Percentiles rank a stretch among this genome's conserved stretches.
These are phyloP conservation scores for Paragorgia papillata DNA, from an alignment of 92 coral and sea anemone genomes.

Conservation along the genomic window DNA sequence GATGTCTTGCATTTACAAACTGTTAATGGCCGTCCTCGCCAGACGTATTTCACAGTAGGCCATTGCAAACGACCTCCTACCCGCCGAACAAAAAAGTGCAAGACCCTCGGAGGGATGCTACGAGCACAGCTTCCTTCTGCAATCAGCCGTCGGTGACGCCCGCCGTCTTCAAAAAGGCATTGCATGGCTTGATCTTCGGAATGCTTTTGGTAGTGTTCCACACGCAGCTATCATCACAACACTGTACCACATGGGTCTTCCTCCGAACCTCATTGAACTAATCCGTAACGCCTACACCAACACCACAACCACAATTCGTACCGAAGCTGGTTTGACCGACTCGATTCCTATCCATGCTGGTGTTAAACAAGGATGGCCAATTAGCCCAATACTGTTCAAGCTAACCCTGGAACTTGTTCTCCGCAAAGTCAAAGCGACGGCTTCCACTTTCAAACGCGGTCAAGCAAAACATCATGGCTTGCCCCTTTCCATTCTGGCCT, in stretches of 20 bases:
- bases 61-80: not conserved
- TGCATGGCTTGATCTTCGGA: constrained; percentile 6
- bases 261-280: too few species aligned
- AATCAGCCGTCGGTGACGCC: too few species aligned
- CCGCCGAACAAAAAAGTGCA: not conserved
- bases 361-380: constrained; percentile 7
- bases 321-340: not conserved
- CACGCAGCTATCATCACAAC: too few species aligned
- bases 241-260: too few species aligned
- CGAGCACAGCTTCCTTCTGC: too few species aligned
- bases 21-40: constrained; percentile 9
- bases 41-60: not conserved
- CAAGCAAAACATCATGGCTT: constrained; percentile 16
- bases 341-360: not conserved
- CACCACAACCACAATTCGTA: not conserved
- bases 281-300: too few species aligned
- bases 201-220: constrained; percentile 26
- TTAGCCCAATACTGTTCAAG: not conserved
- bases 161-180: not conserved
- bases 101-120: constrained; percentile 31
- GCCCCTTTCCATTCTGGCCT: constrained; percentile 27
- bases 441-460: constrained; percentile 4
- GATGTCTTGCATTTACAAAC: constrained; percentile 14
- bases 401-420: constrained; percentile 19
- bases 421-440: constrained; percentile 4